Evolutionary conservation across 1,140 invertebrate genomes (phyloP), one percentile per base, ranked within the genome.

Genomic region (Condylostylus longicornis): DNA sequence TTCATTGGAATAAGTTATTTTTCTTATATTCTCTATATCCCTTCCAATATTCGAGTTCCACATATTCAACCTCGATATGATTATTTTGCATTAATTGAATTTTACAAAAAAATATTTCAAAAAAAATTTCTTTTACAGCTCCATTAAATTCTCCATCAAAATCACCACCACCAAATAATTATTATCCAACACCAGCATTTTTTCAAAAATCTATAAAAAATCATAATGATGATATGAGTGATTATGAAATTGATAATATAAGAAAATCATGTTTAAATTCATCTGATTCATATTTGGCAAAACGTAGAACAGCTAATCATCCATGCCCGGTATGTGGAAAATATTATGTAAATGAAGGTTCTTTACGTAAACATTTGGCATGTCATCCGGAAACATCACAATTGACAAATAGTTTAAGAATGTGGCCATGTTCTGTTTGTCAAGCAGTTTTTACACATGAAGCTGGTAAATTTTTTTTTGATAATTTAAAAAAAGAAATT

Each of bases 381-480:
- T 87, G 83, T 54, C 87, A 93, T 67, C 85, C 86, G 13, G 86
- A 90, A 69, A 87, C 84, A 30, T 75, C 77, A 44, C 85, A 88
- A 59, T 71, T 89, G 30, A 80, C 82, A 47, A 82, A 77, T 49
- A 80, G 80, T 42, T 70, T 90, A 33, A 70, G 85, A 53, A 90
- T 90, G 85, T 89, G 85, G 84, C 85, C 87, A 12, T 91, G 87
- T 64, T 87, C 82, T 42, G 85, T 91, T 25, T 91, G 87, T 54
- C 85, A 90, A 64, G 85, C 86, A 33, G 85, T 91, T 38, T 91
- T 91, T 63, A 88, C 86, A 31, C 83, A 90, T 54, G 87, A 93
- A 68, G 82, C 81, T 65, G 87, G 87, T 91, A 71, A 66, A 68
- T 22, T 12, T n/a, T n/a, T n/a, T n/a, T n/a, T n/a, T n/a, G n/a